These are phyloP conservation scores for Chiroxiphia lanceolata DNA, from an alignment of 2,797 vertebrate genomes.

Conservation along the genomic window DNA sequence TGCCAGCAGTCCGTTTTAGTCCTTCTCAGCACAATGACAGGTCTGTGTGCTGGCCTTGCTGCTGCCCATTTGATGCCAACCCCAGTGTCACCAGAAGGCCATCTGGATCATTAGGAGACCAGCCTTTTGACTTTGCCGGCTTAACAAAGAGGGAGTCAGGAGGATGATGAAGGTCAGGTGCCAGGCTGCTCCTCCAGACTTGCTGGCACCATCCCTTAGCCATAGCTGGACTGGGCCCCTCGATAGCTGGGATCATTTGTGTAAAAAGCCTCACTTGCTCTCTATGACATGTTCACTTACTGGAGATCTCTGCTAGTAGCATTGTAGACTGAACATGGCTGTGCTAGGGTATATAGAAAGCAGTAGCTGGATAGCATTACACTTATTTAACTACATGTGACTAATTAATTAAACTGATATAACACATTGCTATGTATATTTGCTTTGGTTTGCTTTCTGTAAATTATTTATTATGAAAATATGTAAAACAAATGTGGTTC, in stretches of 20 bases:
- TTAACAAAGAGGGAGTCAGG: neutral
- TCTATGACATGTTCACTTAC: neutral
- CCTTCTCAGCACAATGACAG: neutral
- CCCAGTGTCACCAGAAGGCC: conserved; percentile 7
- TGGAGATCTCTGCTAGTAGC: neutral
- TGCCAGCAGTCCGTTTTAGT: neutral
- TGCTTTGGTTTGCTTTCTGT: neutral
- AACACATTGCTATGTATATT: neutral
- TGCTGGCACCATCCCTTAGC: neutral
- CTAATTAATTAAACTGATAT: neutral
- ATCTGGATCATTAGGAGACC: conserved; percentile 31
- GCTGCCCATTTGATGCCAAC: neutral
- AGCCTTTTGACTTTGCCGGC: neutral
- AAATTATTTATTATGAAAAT: neutral
- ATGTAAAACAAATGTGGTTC: neutral
- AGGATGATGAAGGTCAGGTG: neutral
- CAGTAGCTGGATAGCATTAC: neutral
- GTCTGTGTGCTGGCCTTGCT: neutral
- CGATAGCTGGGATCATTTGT: neutral
- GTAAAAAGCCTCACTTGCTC: neutral
- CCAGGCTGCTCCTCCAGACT: neutral
- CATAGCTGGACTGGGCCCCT: neutral
- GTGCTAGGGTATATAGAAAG: neutral
- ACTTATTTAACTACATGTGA: neutral
- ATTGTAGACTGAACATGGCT: fast-evolving